Evolutionary conservation across 2,888 invertebrate species (phyloP).

Genomic region (Labia minor): DNA sequence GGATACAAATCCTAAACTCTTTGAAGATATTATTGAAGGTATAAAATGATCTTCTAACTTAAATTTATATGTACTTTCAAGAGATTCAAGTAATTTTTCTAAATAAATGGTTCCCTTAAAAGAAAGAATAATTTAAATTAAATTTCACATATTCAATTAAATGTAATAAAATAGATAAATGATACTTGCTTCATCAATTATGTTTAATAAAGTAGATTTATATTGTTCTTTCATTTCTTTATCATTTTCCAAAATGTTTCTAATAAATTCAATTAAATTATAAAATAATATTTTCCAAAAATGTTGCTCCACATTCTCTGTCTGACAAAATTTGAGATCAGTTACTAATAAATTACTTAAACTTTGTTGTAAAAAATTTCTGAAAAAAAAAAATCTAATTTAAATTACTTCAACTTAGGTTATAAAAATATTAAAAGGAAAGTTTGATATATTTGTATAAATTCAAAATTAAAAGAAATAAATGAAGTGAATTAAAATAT

Average conservation of each 20-base stretch:
- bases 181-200: constrained; percentile 56
- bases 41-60: constrained; percentile 39
- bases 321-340: constrained; percentile 76
- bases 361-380: constrained; percentile 52
- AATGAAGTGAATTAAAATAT: too few relatives aligned
- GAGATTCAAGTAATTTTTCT: constrained; percentile 55
- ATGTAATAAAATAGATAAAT: constrained; percentile 9
- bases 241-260: constrained; percentile 54
- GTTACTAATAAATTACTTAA: constrained; percentile 56
- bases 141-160: neutral
- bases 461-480: too few relatives aligned
- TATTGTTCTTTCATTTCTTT: constrained; percentile 51
- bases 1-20: constrained; percentile 55
- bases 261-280: constrained; percentile 71
- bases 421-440: too few relatives aligned
- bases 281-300: constrained; percentile 88
- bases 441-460: too few relatives aligned
- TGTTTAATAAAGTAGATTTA: constrained; percentile 51
- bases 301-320: constrained; percentile 77
- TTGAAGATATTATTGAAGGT: constrained; percentile 46
- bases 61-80: constrained; percentile 67
- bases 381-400: constrained; percentile 23
- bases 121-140: constrained; percentile 17
- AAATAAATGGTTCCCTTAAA: constrained; percentile 58
- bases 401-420: too few relatives aligned